phyloP scores from a whole-genome alignment of 1,140 invertebrate genomes.

The Drusus annulatus region DNA sequence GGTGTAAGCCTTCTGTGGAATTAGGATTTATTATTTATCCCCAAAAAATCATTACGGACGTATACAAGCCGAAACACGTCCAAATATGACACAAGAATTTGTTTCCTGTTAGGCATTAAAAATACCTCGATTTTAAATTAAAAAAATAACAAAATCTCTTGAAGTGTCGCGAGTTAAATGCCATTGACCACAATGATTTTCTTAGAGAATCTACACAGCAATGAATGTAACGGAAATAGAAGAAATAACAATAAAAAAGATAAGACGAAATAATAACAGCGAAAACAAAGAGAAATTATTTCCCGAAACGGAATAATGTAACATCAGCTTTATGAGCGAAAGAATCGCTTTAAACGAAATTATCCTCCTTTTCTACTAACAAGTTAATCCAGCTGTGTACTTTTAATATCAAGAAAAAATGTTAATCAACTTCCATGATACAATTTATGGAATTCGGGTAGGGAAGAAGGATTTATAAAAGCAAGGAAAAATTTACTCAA shows the following conservation, averaged over 20 bases:
- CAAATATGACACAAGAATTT: not conserved
- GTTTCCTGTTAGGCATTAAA: not conserved
- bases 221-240: no score
- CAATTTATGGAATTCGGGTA: constrained; percentile 27
- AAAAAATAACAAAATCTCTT: no score
- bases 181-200: no score
- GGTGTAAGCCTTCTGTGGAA: constrained; percentile 3
- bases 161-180: no score
- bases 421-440: constrained; percentile 35
- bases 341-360: constrained; percentile 33
- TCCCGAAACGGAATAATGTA: not conserved
- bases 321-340: constrained; percentile 30
- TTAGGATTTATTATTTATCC: not conserved
- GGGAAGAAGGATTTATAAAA: constrained; percentile 23
- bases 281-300: constrained; percentile 3
- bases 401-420: constrained; percentile 36
- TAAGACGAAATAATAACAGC: constrained; percentile 3
- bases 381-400: constrained; percentile 33
- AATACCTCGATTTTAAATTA: no score
- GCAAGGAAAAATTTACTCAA: not conserved
- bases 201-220: no score
- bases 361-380: constrained; percentile 32
- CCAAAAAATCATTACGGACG: not conserved
- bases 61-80: not conserved
- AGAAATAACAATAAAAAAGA: no score